These are phyloP conservation scores for Lasioglossum baleicum DNA, from an alignment of 1,140 invertebrate species.

Conservation along the genomic window DNA sequence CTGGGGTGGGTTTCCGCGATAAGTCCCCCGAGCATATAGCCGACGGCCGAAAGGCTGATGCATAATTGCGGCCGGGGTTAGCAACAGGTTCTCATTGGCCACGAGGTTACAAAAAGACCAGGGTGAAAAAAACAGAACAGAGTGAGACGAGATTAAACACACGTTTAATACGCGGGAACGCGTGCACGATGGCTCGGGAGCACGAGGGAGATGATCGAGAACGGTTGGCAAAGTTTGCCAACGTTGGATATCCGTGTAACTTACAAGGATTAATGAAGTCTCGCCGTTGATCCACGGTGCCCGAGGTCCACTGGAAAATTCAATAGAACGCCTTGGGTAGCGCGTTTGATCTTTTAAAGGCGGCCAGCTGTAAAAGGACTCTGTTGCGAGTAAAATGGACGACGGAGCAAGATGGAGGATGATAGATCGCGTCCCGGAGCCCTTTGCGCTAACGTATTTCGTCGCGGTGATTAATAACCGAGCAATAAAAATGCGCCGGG, in stretches of 20 bases:
- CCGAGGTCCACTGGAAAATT: neutral
- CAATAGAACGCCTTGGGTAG: neutral
- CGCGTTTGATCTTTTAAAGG: constrained; percentile 1
- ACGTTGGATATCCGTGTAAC: neutral
- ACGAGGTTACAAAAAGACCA: neutral
- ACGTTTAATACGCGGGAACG: neutral
- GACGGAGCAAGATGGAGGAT: constrained; percentile 30
- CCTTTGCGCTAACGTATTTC: neutral
- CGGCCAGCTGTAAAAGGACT: neutral
- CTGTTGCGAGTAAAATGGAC: constrained; percentile 3
- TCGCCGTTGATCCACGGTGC: neutral
- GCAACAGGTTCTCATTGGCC: constrained; percentile 19
- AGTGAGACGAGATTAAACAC: neutral
- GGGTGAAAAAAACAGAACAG: no score
- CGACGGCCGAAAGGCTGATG: neutral
- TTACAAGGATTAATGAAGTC: constrained; percentile 9
- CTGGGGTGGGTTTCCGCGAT: neutral
- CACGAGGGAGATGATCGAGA: neutral
- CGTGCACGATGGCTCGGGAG: no score
- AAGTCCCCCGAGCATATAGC: neutral
- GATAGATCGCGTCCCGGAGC: constrained; percentile 23
- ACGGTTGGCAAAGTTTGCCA: no score
- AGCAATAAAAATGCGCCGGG: constrained; percentile 24
- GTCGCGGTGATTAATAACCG: constrained; percentile 24
- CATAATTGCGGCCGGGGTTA: constrained; percentile 1